Evolutionary conservation across 2,113 vertebrate species (phyloP).

Genomic region (Pipra filicauda): DNA sequence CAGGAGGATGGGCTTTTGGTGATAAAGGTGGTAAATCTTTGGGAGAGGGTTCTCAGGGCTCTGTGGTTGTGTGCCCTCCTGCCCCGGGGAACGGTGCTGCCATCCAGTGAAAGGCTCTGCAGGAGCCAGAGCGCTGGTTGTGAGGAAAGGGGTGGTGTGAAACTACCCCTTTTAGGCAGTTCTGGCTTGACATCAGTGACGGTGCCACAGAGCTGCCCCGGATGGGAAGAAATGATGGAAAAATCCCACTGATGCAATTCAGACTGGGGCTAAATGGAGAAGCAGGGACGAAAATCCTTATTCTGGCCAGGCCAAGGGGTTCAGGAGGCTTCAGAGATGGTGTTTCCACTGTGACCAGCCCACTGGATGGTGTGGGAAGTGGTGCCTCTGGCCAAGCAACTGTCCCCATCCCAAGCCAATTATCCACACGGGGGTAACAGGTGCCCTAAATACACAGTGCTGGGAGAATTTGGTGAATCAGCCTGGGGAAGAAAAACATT

Average conservation of each 20-base stretch:
- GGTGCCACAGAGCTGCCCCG: not conserved
- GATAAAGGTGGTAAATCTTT: not conserved
- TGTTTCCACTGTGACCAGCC: not conserved
- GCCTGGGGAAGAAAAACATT: not conserved
- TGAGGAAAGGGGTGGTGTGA: not conserved
- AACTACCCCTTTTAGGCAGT: not conserved
- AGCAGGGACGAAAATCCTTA: not conserved
- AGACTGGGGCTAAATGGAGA: not conserved
- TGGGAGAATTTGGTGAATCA: not conserved
- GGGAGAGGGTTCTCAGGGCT: not conserved
- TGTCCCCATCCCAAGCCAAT: not conserved
- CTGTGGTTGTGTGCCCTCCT: not conserved
- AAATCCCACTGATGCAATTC: not conserved
- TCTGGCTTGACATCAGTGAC: not conserved
- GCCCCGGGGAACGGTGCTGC: not conserved
- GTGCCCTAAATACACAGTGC: accelerated
- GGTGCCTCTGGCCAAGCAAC: not conserved
- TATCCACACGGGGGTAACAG: accelerated
- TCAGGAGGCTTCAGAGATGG: not conserved
- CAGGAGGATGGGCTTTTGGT: not conserved
- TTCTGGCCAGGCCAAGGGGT: not conserved
- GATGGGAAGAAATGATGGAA: not conserved
- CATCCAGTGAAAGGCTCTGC: accelerated
- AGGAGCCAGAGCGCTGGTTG: accelerated
- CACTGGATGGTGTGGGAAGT: not conserved